A percentile compares a stretch with the other conserved stretches of the same genome.
Evolutionary conservation across 2,113 vertebrate genomes (phyloP).

Genomic region (Anas platyrhynchos): DNA sequence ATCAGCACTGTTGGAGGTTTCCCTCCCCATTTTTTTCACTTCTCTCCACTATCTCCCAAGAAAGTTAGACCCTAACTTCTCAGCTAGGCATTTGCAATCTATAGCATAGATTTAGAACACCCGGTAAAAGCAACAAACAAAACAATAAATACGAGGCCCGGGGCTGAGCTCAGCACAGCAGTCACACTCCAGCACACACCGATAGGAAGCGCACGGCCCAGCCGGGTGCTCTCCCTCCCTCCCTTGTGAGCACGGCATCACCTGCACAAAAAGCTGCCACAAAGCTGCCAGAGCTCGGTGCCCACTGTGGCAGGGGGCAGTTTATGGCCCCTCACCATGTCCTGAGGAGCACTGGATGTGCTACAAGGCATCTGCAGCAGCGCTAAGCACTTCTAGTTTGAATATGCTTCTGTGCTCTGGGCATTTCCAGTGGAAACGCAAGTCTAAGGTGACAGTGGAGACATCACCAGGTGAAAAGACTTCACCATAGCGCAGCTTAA

Average conservation of each 20-base stretch:
- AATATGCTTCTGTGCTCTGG: not conserved
- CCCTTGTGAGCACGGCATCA: fast-evolving
- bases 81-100: not conserved
- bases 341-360: fast-evolving
- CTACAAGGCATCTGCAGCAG: no score
- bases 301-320: not conserved
- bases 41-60: not conserved
- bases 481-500: not conserved
- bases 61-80: not conserved
- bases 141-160: not conserved
- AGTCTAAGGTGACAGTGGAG: not conserved
- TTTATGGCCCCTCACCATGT: not conserved
- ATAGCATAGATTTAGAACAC: not conserved
- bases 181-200: not conserved
- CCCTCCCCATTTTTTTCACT: not conserved
- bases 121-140: not conserved
- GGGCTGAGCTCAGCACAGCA: not conserved
- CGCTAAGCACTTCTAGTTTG: not conserved
- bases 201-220: not conserved
- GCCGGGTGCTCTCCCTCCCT: not conserved
- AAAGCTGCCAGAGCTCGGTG: fast-evolving
- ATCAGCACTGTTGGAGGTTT: fast-evolving
- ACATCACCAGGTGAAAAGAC: not conserved
- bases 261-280: not conserved
- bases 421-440: fast-evolving